A percentile compares a stretch with the other conserved stretches of the same genome.
Evolutionary conservation across 2,888 invertebrate species (phyloP).

Genomic region (Chrysotoxum bicinctum): DNA sequence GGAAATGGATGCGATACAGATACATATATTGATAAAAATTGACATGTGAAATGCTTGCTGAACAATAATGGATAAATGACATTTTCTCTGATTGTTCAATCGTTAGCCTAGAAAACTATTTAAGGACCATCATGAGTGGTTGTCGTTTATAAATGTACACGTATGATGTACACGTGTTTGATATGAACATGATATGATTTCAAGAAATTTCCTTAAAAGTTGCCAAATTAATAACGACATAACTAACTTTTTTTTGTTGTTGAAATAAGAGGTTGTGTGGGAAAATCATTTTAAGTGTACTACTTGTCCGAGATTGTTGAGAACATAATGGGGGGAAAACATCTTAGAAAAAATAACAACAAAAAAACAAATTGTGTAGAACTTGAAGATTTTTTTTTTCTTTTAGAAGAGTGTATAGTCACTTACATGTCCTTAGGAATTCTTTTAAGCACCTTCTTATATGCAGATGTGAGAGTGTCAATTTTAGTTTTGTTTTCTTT

Average conservation of each 20-base stretch:
- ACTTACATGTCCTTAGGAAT: slow-evolving; percentile 16
- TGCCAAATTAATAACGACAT: slow-evolving; percentile 4
- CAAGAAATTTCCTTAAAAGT: neutral
- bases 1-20: slow-evolving; percentile 38
- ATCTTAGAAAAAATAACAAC: neutral
- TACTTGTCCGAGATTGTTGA: slow-evolving; percentile 31
- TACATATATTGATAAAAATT: slow-evolving; percentile 60
- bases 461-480: neutral
- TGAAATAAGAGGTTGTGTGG: slow-evolving; percentile 1
- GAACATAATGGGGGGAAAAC: slow-evolving; percentile 13
- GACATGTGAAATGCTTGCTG: slow-evolving; percentile 48
- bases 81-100: slow-evolving; percentile 24
- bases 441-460: slow-evolving; percentile 1
- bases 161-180: neutral
- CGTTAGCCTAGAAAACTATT: slow-evolving; percentile 23
- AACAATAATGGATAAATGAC: slow-evolving; percentile 34
- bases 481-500: slow-evolving; percentile 4
- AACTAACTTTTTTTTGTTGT: neutral
- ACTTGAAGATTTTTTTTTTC: neutral
- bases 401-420: neutral
- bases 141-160: neutral
- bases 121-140: neutral
- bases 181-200: neutral
- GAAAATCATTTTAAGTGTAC: slow-evolving; percentile 16
- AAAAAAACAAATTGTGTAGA: slow-evolving; percentile 2